Evolutionary conservation across 1,140 invertebrate genomes (phyloP).

Genomic region (Drosophila tani): DNA sequence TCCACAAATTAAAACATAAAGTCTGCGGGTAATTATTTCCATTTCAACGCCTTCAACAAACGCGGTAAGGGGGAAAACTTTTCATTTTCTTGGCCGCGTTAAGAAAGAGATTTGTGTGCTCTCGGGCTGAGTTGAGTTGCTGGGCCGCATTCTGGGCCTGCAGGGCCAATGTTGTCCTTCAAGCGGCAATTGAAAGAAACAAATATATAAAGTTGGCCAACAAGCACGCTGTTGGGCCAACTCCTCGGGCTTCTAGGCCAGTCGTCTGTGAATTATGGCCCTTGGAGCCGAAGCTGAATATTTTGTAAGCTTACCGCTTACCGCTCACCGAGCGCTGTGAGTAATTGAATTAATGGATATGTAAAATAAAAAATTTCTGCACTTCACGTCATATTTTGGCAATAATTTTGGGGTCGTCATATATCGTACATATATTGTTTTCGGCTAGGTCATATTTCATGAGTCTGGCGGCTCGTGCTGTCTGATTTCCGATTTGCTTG

Average conservation of each 20-base stretch:
- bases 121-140: constrained; percentile 3
- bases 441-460: constrained; percentile 65
- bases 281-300: constrained; percentile 23
- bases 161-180: constrained; percentile 61
- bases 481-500: constrained; percentile 73
- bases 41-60: constrained; percentile 57
- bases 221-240: constrained; percentile 32
- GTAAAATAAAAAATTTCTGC: constrained; percentile 64
- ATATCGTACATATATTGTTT: constrained; percentile 23
- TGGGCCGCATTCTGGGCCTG: constrained; percentile 41
- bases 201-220: constrained; percentile 57
- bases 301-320: constrained; percentile 60
- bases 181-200: constrained; percentile 64
- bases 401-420: constrained; percentile 45
- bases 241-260: constrained; percentile 70
- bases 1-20: constrained; percentile 53
- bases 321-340: constrained; percentile 33
- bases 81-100: constrained; percentile 34
- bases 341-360: constrained; percentile 72
- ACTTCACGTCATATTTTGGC: constrained; percentile 71
- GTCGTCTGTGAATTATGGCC: constrained; percentile 77
- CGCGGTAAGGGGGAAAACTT: constrained; percentile 43
- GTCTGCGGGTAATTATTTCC: constrained; percentile 80
- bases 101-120: constrained; percentile 56
- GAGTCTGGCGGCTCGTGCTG: constrained; percentile 46